Evolutionary conservation across 2,888 invertebrate species (phyloP), one percentile per base, ranked within the genome.

Genomic region (Lepidonotus clava): DNA sequence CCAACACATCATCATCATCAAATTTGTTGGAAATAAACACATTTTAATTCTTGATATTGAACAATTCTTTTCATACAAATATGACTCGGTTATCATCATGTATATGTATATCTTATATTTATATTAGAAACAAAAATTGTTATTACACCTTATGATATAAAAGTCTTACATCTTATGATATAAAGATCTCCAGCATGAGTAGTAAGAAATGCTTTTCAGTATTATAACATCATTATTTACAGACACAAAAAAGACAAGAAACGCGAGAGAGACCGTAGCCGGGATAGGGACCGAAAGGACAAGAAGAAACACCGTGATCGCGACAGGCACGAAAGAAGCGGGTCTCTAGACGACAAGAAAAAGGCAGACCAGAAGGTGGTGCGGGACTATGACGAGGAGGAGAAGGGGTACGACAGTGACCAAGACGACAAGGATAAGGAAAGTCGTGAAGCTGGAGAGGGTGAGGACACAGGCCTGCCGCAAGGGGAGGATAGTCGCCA

Each of bases 351-450:
- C 89, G 91, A 91, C 46, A 89, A 92, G 91, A 87, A 90, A 91
- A 88, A 94, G 91, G 89, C 94, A 91, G 86, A 91, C 90, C 28
- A 92, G 91, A 87, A 93, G 91, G 88, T 91, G 4, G 95, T 90
- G 93, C 95, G 95, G 93, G 95, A 95, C 91, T 95, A 95, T 91
- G 95, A 95, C 88, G 95, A 95, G 91, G 95, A 95, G 89, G 95
- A 95, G 89, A 94, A 95, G 89, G 95, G 95, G 4, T 95, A 95
- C 89, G 95, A 94, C 90, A 93, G 94, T 8, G 88, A 92, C 41
- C 91, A 90, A 14, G 83, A 83, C 5, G 86, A 87, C 28, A 38
- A 84, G 61, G 32, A 53, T 34, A 38, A 34, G 28, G 24, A 24
- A 8, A 28, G 18, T 14, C 38, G 41, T n/a, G 76, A 71, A 1